Evolutionary conservation across 2,797 vertebrate species (phyloP).

Genomic region (Tauraco hartlaubi): DNA sequence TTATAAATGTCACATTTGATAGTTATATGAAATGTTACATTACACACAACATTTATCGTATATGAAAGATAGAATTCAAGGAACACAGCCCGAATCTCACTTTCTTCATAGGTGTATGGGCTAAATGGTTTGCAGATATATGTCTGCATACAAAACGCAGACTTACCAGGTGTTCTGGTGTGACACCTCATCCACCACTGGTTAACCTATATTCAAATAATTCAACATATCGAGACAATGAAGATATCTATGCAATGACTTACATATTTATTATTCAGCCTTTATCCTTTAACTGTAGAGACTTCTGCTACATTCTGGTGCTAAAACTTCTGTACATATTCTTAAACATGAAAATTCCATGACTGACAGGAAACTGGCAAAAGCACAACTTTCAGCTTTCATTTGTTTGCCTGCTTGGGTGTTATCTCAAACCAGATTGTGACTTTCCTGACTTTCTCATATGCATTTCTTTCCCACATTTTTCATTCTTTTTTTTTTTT

Average conservation of each 20-base stretch:
- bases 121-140: neutral
- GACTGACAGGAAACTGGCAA: neutral
- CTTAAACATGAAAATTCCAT: neutral
- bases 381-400: neutral
- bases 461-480: neutral
- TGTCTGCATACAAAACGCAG: neutral
- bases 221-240: neutral
- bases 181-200: neutral
- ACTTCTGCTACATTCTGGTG: neutral
- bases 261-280: neutral
- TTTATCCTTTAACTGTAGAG: neutral
- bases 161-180: neutral
- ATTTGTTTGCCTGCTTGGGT: neutral
- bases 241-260: neutral
- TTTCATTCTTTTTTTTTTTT: neutral
- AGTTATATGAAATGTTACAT: conserved; percentile 39
- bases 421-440: neutral
- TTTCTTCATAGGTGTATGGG: neutral
- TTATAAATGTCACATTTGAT: conserved; percentile 66
- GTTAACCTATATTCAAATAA: neutral
- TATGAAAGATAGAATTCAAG: conserved; percentile 24
- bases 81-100: neutral
- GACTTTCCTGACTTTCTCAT: neutral
- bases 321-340: neutral
- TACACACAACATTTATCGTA: conserved; percentile 30